Base-by-base conservation (phyloP, 2,888 invertebrate genomes). In the Acanthacorydalis orientalis region DNA sequence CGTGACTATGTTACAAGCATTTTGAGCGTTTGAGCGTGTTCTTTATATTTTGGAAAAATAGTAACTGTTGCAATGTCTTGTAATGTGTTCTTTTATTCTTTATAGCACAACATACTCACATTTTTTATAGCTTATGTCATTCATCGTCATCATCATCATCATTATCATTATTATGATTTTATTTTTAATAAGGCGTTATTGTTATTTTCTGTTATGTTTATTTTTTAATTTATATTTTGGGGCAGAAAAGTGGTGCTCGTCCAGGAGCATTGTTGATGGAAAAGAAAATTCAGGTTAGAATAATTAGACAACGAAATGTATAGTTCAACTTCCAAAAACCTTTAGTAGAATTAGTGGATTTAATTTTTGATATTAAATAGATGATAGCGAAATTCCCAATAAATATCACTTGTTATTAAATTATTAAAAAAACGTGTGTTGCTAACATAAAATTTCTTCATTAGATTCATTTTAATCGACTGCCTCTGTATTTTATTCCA, bases 201-300 rank as follows among this genome's bases (percentile, higher is more conserved):
- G 57, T 63, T 64, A 68, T 23, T 23, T 23, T 23, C 6, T 23
- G 23, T 23, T 23, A 23, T 69, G 68, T 68, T 68, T 66, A 62
- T 60, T 59, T 60, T 63, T 67, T 62, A 53, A 67, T 70, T 69
- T 70, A 67, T 72, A 72, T 71, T 70, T 70, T 73, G 69, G 71
- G 69, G 75, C 76, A 72, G 75, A 76, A 76, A 75, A 73, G 69
- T 75, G 74, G 69, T 82, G 85, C 67, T 84, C 84, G 65, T 11
- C 47, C 47, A 23, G 86, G 85, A 68, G 83, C 80, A 77, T 74
- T 85, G 72, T 78, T 78, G 64, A 23, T 15, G 34, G 63, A 66
- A 53, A 68, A 73, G 33, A 75, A 77, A 72, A n/a, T n/a, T n/a
- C 82, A 83, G 69, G 85, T 85, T 77, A 81, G 80, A 69, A 68